Conservation (phyloP, 2,888 invertebrate genomes). For the Mylabris sibirica region DNA sequence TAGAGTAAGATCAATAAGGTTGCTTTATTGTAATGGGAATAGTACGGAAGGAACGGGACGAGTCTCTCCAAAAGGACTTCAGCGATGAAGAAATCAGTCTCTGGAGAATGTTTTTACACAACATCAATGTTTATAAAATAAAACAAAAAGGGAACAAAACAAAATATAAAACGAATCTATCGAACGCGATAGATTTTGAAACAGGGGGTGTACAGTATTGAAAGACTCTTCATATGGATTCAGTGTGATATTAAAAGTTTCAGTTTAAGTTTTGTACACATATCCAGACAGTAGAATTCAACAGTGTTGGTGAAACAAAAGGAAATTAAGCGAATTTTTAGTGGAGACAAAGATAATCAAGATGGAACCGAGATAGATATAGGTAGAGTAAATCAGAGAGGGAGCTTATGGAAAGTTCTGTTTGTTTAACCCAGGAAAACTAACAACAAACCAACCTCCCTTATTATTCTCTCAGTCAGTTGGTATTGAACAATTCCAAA, state of each 20-base stretch:
- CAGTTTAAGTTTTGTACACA: background rate
- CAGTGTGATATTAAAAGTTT: background rate
- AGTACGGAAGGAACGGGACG: background rate
- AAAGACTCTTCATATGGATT: background rate
- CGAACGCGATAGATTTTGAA: background rate
- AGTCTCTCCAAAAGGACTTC: background rate
- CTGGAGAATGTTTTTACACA: background rate
- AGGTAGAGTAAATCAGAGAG: slow-evolving; percentile 1
- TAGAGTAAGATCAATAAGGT: background rate
- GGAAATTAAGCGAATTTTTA: background rate
- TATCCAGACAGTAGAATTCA: background rate
- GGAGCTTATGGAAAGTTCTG: slow-evolving; percentile 10
- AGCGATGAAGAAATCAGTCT: background rate
- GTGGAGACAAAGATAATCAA: background rate
- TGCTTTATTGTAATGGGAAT: background rate
- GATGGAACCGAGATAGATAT: background rate
- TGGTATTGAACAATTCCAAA: slow-evolving; percentile 3
- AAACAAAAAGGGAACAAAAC: background rate
- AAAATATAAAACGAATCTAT: background rate
- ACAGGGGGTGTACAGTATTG: background rate
- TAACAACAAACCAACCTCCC: slow-evolving; percentile 6
- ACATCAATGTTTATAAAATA: background rate
- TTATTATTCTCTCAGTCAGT: slow-evolving; percentile 10
- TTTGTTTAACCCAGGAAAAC: slow-evolving; percentile 9
- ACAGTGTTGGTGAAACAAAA: background rate